phyloP scores from a whole-genome alignment of 2,888 invertebrate species.

The Phaedon cochleariae region DNA sequence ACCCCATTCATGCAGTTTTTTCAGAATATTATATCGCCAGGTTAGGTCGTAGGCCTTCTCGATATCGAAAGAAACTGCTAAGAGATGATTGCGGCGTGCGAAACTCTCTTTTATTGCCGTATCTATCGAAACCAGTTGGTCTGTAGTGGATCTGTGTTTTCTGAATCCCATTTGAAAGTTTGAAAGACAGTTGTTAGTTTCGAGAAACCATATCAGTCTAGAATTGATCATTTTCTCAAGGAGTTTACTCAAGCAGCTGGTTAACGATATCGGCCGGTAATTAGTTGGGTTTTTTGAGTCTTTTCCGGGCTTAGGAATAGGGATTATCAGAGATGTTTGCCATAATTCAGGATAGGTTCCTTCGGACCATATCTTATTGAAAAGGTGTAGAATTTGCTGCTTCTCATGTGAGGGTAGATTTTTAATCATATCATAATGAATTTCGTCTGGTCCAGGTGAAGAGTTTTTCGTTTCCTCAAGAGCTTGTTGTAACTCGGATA shows the following conservation, averaged over 20 bases:
- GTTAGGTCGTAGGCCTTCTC: too few relatives aligned
- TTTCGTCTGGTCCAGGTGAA: too few relatives aligned
- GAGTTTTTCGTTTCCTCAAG: too few relatives aligned
- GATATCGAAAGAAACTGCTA: neutral
- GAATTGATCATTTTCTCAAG: too few relatives aligned
- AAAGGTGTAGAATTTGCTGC: conserved; percentile 9
- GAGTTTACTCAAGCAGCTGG: neutral
- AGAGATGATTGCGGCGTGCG: too few relatives aligned
- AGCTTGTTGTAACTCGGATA: conserved; percentile 17
- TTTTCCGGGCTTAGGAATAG: too few relatives aligned
- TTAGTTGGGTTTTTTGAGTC: neutral
- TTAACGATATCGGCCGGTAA: neutral
- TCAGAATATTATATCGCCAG: too few relatives aligned
- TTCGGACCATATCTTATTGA: conserved; percentile 19
- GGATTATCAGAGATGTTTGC: conserved; percentile 19
- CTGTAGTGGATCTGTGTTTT: neutral
- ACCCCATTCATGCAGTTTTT: neutral
- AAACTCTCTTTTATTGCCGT: neutral
- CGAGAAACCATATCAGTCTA: neutral
- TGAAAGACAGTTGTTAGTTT: conserved; percentile 14
- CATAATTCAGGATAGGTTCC: too few relatives aligned
- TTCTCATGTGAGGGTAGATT: conserved; percentile 5
- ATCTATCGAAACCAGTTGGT: conserved; percentile 16
- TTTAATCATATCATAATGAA: conserved; percentile 14
- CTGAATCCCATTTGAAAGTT: neutral